phyloP scores from a whole-genome alignment of 2,888 invertebrate species.

The Nephrotoma appendiculata region DNA sequence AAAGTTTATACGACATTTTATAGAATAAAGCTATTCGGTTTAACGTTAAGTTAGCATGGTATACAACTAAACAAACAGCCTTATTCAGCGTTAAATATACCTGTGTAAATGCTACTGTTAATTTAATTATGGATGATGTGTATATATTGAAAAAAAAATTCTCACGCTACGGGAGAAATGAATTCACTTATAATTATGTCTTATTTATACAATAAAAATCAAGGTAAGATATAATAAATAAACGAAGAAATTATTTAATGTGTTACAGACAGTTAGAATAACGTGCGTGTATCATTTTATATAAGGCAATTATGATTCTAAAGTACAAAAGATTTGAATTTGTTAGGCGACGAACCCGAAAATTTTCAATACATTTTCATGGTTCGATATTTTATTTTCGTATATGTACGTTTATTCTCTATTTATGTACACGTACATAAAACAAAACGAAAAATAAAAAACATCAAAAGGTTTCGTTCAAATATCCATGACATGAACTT shows the following conservation, averaged over 20 bases:
- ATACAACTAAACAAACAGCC: not conserved
- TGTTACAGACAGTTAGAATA: not conserved
- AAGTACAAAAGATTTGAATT: not conserved
- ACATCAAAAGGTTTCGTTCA: not conserved
- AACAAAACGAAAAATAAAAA: not conserved
- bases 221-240: not conserved
- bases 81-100: not conserved
- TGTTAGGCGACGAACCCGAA: not conserved
- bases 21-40: not conserved
- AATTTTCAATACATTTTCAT: not conserved
- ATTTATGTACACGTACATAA: not conserved
- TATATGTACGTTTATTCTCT: not conserved
- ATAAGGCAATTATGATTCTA: not conserved
- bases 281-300: not conserved
- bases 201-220: not conserved
- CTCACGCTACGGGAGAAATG: not conserved
- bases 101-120: not conserved
- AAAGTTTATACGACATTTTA: not conserved
- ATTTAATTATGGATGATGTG: not conserved
- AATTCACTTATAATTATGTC: not conserved
- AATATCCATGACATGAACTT: not conserved
- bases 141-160: not conserved
- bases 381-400: not conserved
- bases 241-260: not conserved
- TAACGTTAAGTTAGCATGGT: not conserved